Evolutionary conservation across 2,888 invertebrate species (phyloP), one percentile per base, ranked within the genome.

Genomic region (Diplazon laetatorius): DNA sequence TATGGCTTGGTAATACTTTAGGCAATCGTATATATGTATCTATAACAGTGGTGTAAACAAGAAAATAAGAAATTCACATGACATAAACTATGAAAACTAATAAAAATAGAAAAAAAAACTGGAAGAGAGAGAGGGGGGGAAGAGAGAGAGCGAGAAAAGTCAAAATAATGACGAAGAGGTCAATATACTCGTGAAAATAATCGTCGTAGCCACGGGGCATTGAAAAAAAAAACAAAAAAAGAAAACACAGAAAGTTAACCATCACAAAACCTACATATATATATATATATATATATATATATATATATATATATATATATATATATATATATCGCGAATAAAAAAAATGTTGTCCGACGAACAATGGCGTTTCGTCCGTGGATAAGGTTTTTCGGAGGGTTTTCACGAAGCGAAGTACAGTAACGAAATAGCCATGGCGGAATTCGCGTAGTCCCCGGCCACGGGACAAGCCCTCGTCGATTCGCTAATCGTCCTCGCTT

Each of bases 401-500:
- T 65, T 37, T 50, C 59, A 48, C 59, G 59, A 50, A 35, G 48
- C 70, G 46, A 37, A 48, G 48, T 70, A 60, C 22, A 66, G n/a
- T n/a, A n/a, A n/a, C n/a, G n/a, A n/a, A n/a, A n/a, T n/a, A n/a
- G 66, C 72, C 62, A 68, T 60, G 68, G 62, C 60, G 71, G 71
- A 76, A 63, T 73, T 50, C 71, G 59, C 42, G 35, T 18, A 16
- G 14, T 39, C 20, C 57, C 60, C 44, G 71, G 68, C 62, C 50
- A 16, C 50, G 50, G 62, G 55, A 63, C 60, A n/a, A 63, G 52
- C 68, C 55, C 72, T 60, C 71, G 71, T 78, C 70, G 80, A 71
- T 78, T 74, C 68, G 66, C 80, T 75, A 75, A 65, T 78, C 70
- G 60, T 74, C 69, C 74, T 72, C 66, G 57, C 74, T 68, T 76